phyloP scores from a whole-genome alignment of 2,113 vertebrate genomes.

The Tricholaema leucomelas region DNA sequence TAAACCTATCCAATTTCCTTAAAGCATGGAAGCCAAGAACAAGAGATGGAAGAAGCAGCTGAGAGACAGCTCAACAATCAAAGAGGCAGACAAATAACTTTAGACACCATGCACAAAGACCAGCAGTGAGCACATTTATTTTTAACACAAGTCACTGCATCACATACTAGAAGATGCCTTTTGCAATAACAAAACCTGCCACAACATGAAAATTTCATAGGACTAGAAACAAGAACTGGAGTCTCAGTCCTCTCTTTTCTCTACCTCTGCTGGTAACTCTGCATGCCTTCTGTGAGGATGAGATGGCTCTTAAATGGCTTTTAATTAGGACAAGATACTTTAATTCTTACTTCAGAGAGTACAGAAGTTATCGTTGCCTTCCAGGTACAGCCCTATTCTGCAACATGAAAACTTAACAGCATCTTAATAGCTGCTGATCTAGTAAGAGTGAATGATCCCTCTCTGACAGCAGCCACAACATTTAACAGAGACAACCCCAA shows the following conservation, averaged over 20 bases:
- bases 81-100: background rate
- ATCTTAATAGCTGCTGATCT: background rate
- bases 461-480: background rate
- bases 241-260: background rate
- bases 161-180: background rate
- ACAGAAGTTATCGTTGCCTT: background rate
- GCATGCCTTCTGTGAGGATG: background rate
- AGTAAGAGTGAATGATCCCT: background rate
- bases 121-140: background rate
- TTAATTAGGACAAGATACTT: background rate
- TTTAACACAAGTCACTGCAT: background rate
- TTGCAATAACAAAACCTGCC: slow-evolving; percentile 15
- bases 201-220: background rate
- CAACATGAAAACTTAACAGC: background rate
- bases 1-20: background rate
- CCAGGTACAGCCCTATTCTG: background rate
- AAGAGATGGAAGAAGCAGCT: background rate
- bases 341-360: background rate
- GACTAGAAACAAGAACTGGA: background rate
- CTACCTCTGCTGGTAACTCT: background rate
- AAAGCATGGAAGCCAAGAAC: background rate
- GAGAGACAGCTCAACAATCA: background rate
- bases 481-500: background rate
- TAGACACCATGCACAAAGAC: background rate
- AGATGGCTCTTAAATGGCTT: background rate